phyloP scores from a whole-genome alignment of 2,888 invertebrate genomes.

The Anaspis maculata region DNA sequence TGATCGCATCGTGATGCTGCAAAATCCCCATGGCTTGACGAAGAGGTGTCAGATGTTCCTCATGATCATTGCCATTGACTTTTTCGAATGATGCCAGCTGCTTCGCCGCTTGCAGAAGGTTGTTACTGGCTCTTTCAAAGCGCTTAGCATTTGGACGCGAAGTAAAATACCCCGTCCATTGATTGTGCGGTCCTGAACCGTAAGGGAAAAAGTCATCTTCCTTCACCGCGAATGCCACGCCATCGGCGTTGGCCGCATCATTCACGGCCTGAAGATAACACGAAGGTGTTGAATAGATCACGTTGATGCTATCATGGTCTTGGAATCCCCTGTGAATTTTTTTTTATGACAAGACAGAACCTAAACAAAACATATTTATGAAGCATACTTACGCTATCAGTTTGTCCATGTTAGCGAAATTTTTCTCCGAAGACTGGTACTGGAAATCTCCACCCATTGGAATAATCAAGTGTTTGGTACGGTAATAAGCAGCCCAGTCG shows the following conservation, averaged over 20 bases:
- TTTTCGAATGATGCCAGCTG: conserved; percentile 59
- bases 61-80: conserved; percentile 22
- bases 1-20: conserved; percentile 91
- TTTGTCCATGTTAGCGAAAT: conserved; percentile 83
- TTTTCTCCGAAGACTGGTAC: conserved; percentile 66
- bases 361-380: background rate
- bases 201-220: conserved; percentile 89
- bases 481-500: conserved; percentile 48
- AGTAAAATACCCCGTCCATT: conserved; percentile 91
- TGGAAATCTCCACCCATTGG: conserved; percentile 93
- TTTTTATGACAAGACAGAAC: no score
- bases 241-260: conserved; percentile 54
- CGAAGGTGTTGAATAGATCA: conserved; percentile 80
- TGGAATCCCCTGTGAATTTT: conserved; percentile 5
- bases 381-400: conserved; percentile 63
- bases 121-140: conserved; percentile 67
- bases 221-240: conserved; percentile 62
- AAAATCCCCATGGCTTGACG: conserved; percentile 72
- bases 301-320: conserved; percentile 41
- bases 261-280: conserved; percentile 76
- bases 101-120: conserved; percentile 68
- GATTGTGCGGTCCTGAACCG: conserved; percentile 75
- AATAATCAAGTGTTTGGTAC: conserved; percentile 69
- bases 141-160: conserved; percentile 75
- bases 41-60: conserved; percentile 30